Evolutionary conservation across 2,113 vertebrate genomes (phyloP), one percentile per base, ranked within the genome.

Genomic region (Hoplias malabaricus): DNA sequence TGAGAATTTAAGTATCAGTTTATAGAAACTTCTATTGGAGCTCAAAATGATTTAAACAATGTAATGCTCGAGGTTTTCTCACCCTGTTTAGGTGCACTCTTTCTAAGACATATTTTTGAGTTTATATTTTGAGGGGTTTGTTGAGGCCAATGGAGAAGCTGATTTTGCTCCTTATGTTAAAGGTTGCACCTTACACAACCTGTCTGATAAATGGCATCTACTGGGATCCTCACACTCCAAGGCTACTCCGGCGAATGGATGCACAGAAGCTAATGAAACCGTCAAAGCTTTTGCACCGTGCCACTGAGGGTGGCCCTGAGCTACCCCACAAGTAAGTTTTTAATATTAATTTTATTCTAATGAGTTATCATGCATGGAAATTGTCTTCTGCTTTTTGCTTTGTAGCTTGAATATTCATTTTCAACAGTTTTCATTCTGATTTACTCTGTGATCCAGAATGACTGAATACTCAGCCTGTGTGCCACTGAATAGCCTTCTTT

Each of bases 201-300:
- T 99, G 98, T 70, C 91, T 99, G 82, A 93, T 99, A 82, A 99
- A 99, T n/a, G 96, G 98, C 3, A 98, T 99, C 77, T 99, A 99
- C 86, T 99, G 98, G 97, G 97, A 98, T 16, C 95, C 93, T 50
- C 89, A 96, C 19, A 96, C 93, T 6, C 98, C 98, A 14, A 93
- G 96, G 42, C 90, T 99, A 19, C 89, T 99, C 23, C 92, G 89
- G 12, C 90, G 96, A 8, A 87, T 92, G 14, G 97, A 99, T 29
- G 92, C 93, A 46, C 94, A 95, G 79, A 94, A 88, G 73, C 93
- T 98, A 31, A 88, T 98, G 42, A 85, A 87, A 66, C 94, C 95
- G 0, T 38, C 89, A 61, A 95, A 89, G 62, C 66, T 82, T 68
- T 54, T 84, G 0, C 38, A 33, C 12, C 12, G 21, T 23, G 40